Evolutionary conservation across 1,140 invertebrate species (phyloP), one percentile per base, ranked within the genome.

Genomic region (Branchinecta lynchi): DNA sequence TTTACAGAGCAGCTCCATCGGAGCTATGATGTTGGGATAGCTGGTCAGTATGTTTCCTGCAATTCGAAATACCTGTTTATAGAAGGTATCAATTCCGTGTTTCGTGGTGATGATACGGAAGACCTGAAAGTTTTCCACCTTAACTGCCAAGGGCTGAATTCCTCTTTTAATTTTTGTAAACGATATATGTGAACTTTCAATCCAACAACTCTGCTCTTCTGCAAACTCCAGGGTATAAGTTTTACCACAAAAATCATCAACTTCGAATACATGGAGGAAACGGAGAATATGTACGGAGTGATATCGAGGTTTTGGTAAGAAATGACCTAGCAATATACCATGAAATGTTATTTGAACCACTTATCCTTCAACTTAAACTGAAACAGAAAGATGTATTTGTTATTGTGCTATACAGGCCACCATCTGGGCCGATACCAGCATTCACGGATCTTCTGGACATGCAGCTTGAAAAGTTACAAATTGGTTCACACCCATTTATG

Each of bases 121-220:
- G 46, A 51, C 46, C 46, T 51, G n/a, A n/a, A 51, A 51, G 46
- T 51, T 51, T 51, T 51, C 46, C n/a, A 51, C n/a, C 46, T 51
- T 51, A 51, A 51, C n/a, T 51, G 9, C n/a, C 46, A 51, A 51
- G 46, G 46, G n/a, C 46, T 51, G 9, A 51, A 51, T 51, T 51
- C 46, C 9, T 51, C 46, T 51, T 51, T 51, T 51, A 51, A 51
- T 51, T 51, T 51, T 51, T 51, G n/a, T 51, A 51, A 51, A 51
- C n/a, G 46, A 51, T 9, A n/a, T 51, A 51, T n/a, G 46, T 51
- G 9, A 51, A 51, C 46, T 51, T 51, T 51, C 46, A 9, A 51
- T 51, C 9, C n/a, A 9, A 51, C n/a, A 51, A 51, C 46, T 51
- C 46, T 9, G 46, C 46, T 9, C 46, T 51, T n/a, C 46, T 51